These are phyloP conservation scores for Nebria brevicollis DNA, from an alignment of 2,888 invertebrate genomes.

Conservation along the genomic window DNA sequence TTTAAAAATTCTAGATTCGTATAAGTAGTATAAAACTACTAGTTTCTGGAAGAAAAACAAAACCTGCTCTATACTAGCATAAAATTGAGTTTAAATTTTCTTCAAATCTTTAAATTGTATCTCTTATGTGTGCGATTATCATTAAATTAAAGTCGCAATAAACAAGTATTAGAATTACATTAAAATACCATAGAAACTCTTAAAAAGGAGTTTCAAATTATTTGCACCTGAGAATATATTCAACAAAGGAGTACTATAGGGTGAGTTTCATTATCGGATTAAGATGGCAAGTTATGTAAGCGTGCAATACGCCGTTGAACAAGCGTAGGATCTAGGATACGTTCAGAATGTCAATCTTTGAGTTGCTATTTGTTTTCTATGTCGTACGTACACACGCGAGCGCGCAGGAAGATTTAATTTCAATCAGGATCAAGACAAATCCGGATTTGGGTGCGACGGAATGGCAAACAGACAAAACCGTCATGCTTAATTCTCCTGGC, in stretches of 20 bases:
- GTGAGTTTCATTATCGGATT: background rate
- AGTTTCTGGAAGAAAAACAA: no score
- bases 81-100: no score
- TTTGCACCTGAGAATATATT: background rate
- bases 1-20: no score
- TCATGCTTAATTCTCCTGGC: slow-evolving; percentile 32
- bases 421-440: slow-evolving; percentile 42
- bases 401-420: slow-evolving; percentile 37
- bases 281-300: background rate
- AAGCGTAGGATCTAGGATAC: slow-evolving; percentile 7
- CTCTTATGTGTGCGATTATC: no score
- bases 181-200: no score
- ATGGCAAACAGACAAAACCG: slow-evolving; percentile 32
- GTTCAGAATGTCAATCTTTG: slow-evolving; percentile 33
- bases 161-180: no score
- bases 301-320: slow-evolving; percentile 6
- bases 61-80: no score
- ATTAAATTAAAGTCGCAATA: no score
- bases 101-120: no score
- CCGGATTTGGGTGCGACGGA: slow-evolving; percentile 39
- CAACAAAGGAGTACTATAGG: background rate
- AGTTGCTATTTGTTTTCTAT: slow-evolving; percentile 33
- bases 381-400: slow-evolving; percentile 28
- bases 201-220: background rate
- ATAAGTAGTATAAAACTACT: no score